Base-by-base conservation (phyloP, 2,888 invertebrate species). In the Oxycera nigricornis region DNA sequence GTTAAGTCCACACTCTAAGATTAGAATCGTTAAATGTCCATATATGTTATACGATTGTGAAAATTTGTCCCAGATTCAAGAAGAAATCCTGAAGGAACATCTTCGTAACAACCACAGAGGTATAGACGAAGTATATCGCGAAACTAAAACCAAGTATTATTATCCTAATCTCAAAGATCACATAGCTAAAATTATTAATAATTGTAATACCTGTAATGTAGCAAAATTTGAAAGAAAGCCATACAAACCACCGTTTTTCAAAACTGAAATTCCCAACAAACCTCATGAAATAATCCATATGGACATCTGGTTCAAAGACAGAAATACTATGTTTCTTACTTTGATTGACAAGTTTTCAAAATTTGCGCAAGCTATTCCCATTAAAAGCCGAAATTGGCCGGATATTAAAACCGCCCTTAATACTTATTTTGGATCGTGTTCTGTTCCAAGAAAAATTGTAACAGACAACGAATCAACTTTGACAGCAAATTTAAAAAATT, bases 281-380 rank as follows among this genome's bases (percentile, higher is more conserved):
- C 68, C 74, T 2, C 24, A 22, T 1, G 24, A 76, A 59, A 28
- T 59, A 6, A 17, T 28, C 9, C 57, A 57, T 7, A 24, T 24
- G 20, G 55, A 59, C 59, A 30, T 59, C 9, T 59, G 30, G 28
- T 59, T 30, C n/a, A 26, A 6, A 6, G 28, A 30, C 14, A 30
- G 30, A 9, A 59, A 59, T 11, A 14, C 39, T n/a, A 57, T 72
- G n/a, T 76, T 74, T 46, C 3, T 76, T 9, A 76, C 74, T 1
- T 17, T 74, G 2, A 74, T 76, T 11, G 74, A 76, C 20, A 74
- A 73, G 41, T 72, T 74, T 17, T 62, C 55, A n/a, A 70, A 70
- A 52, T 55, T 26, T n/a, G n/a, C n/a, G n/a, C n/a, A n/a, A n/a
- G n/a, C n/a, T n/a, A n/a, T n/a, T n/a, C n/a, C n/a, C n/a, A n/a